These are phyloP conservation scores for Mormyrus lacerda DNA, from an alignment of 2,113 vertebrate genomes.

Conservation along the genomic window DNA sequence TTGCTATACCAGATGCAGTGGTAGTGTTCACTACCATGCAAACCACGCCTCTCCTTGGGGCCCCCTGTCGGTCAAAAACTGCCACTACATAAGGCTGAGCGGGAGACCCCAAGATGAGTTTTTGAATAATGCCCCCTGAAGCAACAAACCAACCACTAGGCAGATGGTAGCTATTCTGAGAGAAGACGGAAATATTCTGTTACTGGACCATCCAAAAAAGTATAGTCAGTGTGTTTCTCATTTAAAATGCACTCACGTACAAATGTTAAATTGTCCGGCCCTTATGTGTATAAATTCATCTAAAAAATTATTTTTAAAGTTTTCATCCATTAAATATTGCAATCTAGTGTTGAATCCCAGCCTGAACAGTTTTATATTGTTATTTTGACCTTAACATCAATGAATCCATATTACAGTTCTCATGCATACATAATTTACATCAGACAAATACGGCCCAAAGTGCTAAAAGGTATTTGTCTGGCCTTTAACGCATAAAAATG, in stretches of 20 bases:
- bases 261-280: neutral
- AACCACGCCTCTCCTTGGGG: neutral
- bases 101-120: neutral
- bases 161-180: neutral
- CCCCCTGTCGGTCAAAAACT: neutral
- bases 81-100: neutral
- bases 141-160: neutral
- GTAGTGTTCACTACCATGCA: neutral
- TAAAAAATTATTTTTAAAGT: neutral
- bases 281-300: neutral
- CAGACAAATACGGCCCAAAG: neutral
- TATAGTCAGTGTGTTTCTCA: neutral
- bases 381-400: neutral
- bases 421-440: neutral
- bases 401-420: neutral
- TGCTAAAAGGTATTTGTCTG: neutral
- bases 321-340: neutral
- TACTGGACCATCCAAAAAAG: neutral
- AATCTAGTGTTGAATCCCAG: neutral
- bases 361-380: neutral
- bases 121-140: neutral
- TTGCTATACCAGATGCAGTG: neutral
- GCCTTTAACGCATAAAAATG: neutral
- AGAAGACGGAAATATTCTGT: neutral
- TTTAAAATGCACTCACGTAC: neutral